phyloP scores from a whole-genome alignment of 2,113 vertebrate genomes.

The Periophthalmus modestus region DNA sequence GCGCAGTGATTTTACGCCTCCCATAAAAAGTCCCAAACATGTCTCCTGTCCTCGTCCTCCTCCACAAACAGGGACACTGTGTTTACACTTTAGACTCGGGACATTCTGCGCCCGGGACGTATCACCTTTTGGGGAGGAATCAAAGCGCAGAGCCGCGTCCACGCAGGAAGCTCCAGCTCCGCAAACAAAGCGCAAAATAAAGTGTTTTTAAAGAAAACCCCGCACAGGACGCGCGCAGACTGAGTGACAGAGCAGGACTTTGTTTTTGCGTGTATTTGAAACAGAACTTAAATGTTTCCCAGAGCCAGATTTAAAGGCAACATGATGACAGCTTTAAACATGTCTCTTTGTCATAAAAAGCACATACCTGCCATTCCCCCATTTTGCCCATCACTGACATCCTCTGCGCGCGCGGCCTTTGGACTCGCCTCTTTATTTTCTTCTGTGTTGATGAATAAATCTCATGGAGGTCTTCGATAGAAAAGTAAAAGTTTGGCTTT shows the following conservation, averaged over 20 bases:
- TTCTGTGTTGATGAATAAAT: conserved; percentile 76
- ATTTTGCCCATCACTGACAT: conserved; percentile 96
- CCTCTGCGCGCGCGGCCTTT: conserved; percentile 67
- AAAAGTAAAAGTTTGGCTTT: conserved; percentile 83
- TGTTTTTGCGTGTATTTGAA: neutral
- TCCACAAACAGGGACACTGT: neutral
- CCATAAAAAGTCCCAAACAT: conserved; percentile 2
- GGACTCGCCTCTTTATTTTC: conserved; percentile 26
- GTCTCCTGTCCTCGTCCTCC: neutral
- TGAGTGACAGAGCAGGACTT: conserved; percentile 3
- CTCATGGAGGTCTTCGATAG: conserved; percentile 78
- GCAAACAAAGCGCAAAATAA: neutral
- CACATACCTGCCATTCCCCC: conserved; percentile 96
- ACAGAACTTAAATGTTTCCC: neutral
- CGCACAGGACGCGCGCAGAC: too few species aligned
- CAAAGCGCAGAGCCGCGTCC: neutral
- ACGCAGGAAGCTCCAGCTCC: conserved; percentile 1
- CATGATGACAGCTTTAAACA: conserved; percentile 54
- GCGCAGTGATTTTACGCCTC: neutral
- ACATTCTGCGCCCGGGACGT: neutral
- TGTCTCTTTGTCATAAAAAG: conserved; percentile 63
- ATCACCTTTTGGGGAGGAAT: neutral
- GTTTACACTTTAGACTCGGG: neutral
- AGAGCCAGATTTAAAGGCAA: conserved; percentile 27
- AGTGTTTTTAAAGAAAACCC: neutral